Evolutionary conservation across 2,797 vertebrate genomes (phyloP), one percentile per base, ranked within the genome.

Genomic region (Lacerta viridis): DNA sequence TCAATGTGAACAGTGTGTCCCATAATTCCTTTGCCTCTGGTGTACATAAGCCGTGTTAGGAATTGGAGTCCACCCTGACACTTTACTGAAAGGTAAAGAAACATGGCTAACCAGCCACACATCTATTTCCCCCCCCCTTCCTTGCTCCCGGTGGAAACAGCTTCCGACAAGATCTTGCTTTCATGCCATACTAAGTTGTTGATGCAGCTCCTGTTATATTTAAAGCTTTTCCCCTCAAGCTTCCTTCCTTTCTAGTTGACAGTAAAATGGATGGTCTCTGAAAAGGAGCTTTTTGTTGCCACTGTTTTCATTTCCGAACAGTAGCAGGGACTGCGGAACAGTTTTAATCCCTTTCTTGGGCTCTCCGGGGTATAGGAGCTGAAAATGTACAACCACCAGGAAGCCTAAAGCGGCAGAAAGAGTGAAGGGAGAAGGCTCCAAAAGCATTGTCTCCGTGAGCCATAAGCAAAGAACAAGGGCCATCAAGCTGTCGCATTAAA

Each of bases 221-320:
- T 77, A 91, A 87, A 89, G 86, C 10, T 89, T 46, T 94, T 90
- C 89, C 86, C 91, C 76, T 27, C 10, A 88, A 89, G 92, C 88
- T 91, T 55, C 0, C 83, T 89, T 88, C 85, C 23, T 88, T 89
- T 94, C 25, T 85, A 77, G 23, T 91, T 87, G 66, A 89, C 87
- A 91, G 72, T 74, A 89, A 93, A 93, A 83, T 84, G 72, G 25
- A 93, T 76, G 74, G 2, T 7, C 50, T 90, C 43, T 82, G 76
- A 78, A 92, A 92, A 93, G 88, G 83, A 78, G 7, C 68, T 80
- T 91, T 82, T 90, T 88, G 13, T 90, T 83, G 61, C 81, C 18
- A 66, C 83, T 89, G 11, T 75, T 5, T 78, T 87, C 87, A 78
- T 92, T 92, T 94, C 90, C 64, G 85, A 84, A 80, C 1, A 83